These are phyloP conservation scores for Salvator merianae DNA, from an alignment of 2,113 vertebrate genomes.

Conservation along the genomic window DNA sequence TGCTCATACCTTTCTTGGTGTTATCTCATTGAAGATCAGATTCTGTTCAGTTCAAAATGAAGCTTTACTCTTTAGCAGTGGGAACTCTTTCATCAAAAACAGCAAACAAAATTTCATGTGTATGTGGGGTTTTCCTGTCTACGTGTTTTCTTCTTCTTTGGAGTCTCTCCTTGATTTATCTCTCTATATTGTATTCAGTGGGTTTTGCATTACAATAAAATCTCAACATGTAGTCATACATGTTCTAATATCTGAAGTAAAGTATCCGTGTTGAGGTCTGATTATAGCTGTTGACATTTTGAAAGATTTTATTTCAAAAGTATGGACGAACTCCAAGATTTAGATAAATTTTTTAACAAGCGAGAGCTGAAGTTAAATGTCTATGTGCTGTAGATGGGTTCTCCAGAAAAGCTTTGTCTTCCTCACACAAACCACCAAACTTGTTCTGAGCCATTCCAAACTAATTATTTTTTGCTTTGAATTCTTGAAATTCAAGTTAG, in stretches of 20 bases:
- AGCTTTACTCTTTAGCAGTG: background rate
- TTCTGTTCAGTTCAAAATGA: background rate
- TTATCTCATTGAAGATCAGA: background rate
- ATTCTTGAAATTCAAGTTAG: accelerated
- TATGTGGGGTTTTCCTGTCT: background rate
- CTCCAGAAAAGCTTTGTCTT: background rate
- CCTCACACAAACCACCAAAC: background rate
- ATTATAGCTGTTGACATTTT: background rate
- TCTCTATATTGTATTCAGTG: background rate
- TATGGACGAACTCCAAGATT: background rate
- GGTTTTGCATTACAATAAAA: background rate
- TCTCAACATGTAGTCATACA: background rate
- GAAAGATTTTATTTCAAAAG: background rate
- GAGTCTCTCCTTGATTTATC: background rate
- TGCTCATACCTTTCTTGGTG: background rate
- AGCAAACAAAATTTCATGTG: background rate
- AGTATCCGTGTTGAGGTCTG: background rate
- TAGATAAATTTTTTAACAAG: background rate
- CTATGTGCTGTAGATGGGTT: background rate
- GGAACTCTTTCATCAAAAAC: background rate
- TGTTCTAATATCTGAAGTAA: background rate
- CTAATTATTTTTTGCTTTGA: background rate
- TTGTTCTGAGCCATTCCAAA: background rate
- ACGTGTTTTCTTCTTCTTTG: background rate
- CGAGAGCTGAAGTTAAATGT: background rate